Conservation (phyloP, 2,797 vertebrate genomes). For the Coendou prehensilis region DNA sequence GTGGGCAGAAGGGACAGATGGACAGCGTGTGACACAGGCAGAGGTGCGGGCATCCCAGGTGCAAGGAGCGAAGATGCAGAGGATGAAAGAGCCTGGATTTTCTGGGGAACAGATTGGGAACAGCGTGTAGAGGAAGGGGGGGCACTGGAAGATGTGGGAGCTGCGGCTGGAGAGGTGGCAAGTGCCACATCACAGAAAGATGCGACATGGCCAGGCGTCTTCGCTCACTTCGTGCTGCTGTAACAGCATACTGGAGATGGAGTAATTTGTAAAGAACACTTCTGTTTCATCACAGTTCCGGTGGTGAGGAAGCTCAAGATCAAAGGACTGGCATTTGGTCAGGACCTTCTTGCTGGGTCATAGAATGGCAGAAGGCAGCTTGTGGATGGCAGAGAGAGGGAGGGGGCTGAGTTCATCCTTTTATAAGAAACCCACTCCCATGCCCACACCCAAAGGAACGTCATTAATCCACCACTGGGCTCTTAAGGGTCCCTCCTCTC, state of each 20-base stretch:
- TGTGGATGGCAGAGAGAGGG: not conserved
- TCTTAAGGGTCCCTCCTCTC: not conserved
- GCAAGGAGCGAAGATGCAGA: not conserved
- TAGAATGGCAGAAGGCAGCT: too few species aligned
- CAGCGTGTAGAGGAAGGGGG: too few species aligned
- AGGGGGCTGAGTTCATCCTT: not conserved
- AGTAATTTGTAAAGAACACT: not conserved
- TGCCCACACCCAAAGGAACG: not conserved
- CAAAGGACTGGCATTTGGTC: too few species aligned
- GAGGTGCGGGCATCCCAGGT: too few species aligned
- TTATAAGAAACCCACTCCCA: not conserved
- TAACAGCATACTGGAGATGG: not conserved
- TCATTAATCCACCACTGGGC: not conserved
- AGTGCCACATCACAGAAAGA: too few species aligned
- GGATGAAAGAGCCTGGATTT: not conserved
- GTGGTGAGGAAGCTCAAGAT: not conserved
- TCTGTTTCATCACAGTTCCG: not conserved
- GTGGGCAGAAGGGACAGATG: not conserved
- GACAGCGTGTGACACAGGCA: not conserved
- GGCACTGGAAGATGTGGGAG: not conserved
- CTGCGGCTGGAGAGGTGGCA: not conserved
- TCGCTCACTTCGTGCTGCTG: accelerated
- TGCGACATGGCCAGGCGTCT: not conserved
- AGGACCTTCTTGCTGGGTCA: not conserved
- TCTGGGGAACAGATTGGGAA: not conserved